Evolutionary conservation across 2,888 invertebrate species (phyloP).

Genomic region (Homarus gammarus): DNA sequence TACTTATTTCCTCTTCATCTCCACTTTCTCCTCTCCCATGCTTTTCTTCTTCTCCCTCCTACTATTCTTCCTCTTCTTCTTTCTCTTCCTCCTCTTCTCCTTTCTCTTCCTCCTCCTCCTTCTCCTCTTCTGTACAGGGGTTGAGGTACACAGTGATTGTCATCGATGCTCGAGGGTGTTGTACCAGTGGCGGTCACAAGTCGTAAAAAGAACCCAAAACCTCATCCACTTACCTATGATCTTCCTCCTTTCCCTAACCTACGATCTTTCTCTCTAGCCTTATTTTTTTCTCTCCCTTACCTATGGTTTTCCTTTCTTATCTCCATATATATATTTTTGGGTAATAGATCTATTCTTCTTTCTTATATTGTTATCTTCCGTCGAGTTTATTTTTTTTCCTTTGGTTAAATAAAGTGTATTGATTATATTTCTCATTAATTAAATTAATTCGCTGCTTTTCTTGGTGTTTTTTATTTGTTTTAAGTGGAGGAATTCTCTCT

Average conservation of each 20-base stretch:
- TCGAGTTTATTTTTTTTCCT: neutral
- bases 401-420: neutral
- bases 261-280: neutral
- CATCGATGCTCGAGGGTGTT: neutral
- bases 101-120: neutral
- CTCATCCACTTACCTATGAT: neutral
- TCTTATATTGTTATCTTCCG: no score
- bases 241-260: neutral
- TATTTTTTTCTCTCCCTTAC: neutral
- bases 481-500: neutral
- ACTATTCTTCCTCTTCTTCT: neutral
- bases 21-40: neutral
- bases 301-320: neutral
- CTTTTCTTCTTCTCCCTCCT: neutral
- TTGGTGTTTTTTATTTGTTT: neutral
- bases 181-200: neutral
- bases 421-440: no score
- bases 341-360: no score
- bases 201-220: constrained; percentile 1
- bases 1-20: neutral
- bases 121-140: neutral
- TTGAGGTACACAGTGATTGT: neutral
- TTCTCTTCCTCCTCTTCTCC: neutral
- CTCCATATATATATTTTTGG: neutral
- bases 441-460: neutral